phyloP scores from a whole-genome alignment of 2,797 vertebrate genomes.

The Cossypha niveicapilla region DNA sequence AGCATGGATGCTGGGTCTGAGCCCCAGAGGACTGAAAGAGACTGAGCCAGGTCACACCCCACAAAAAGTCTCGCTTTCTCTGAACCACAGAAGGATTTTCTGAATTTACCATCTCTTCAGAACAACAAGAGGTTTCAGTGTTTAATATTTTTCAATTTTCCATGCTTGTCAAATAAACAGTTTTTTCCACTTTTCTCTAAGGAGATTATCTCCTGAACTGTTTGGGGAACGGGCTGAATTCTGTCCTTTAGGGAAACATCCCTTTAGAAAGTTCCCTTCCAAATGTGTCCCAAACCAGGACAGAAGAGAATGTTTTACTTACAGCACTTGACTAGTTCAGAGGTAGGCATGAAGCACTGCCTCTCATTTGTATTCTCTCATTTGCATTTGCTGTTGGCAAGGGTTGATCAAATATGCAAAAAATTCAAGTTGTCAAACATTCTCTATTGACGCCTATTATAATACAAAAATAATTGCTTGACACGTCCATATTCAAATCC shows the following conservation, averaged over 20 bases:
- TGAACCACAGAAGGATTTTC: background rate
- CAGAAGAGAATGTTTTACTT: background rate
- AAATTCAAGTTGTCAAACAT: background rate
- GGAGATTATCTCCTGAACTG: background rate
- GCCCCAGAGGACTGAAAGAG: background rate
- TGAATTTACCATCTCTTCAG: background rate
- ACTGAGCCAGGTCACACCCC: background rate
- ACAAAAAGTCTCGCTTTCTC: background rate
- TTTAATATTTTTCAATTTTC: background rate
- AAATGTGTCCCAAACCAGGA: background rate
- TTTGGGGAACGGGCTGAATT: background rate
- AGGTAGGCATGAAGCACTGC: background rate
- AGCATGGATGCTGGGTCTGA: accelerated
- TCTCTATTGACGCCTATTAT: background rate
- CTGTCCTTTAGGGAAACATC: background rate
- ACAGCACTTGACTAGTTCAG: background rate
- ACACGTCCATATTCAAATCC: background rate
- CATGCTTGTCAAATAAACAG: background rate
- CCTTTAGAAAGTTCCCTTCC: background rate
- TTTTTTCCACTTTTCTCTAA: background rate
- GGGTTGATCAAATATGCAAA: background rate
- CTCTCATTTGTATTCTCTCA: background rate
- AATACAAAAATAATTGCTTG: background rate
- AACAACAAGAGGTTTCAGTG: background rate
- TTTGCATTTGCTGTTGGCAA: background rate